phyloP scores from a whole-genome alignment of 2,113 vertebrate species.

The Grus americana region DNA sequence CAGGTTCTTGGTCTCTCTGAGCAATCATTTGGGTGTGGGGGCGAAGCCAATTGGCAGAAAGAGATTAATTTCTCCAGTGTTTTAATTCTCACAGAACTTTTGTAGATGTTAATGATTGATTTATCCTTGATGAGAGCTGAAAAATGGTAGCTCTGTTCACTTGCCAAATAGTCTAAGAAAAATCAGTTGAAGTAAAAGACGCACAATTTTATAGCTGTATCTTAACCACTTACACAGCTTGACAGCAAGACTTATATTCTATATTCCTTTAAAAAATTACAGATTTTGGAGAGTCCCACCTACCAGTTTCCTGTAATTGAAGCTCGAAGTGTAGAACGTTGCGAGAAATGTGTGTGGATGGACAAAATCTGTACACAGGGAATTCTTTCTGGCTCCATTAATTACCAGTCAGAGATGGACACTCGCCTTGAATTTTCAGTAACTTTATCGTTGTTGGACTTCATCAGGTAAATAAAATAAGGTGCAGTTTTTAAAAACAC shows the following conservation, averaged over 20 bases:
- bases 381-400: conserved; percentile 73
- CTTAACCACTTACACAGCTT: background rate
- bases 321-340: conserved; percentile 63
- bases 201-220: background rate
- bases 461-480: conserved; percentile 86
- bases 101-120: background rate
- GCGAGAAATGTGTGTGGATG: conserved; percentile 79
- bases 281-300: conserved; percentile 75
- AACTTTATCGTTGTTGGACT: conserved; percentile 82
- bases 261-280: background rate
- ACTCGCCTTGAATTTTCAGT: conserved; percentile 77
- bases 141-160: background rate
- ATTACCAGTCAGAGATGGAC: conserved; percentile 71
- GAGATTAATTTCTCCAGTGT: background rate
- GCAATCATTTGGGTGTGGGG: background rate
- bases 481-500: background rate
- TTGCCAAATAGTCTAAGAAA: background rate
- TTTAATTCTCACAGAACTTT: background rate
- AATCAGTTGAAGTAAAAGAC: background rate
- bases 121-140: background rate
- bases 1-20: background rate
- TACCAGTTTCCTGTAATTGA: conserved; percentile 61
- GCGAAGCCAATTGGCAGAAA: background rate
- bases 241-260: background rate
- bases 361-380: conserved; percentile 76